Conservation (phyloP, 2,113 vertebrate genomes). For the Cygnus buccinator region DNA sequence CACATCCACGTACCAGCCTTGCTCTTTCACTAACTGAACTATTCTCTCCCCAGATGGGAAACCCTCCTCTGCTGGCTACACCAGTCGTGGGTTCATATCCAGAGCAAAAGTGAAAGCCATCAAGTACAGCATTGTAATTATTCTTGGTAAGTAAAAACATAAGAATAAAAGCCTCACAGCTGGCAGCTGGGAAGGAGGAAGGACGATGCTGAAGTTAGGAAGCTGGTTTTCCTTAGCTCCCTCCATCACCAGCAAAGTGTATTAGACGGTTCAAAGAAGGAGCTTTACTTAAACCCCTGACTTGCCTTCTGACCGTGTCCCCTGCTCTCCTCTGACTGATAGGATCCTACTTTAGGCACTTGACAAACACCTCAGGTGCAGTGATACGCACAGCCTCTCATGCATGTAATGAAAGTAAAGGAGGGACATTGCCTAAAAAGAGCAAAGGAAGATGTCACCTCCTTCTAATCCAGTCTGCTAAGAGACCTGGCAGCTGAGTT, state of each 20-base stretch:
- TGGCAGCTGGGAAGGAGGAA: background rate
- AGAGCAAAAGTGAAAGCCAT: constrained; percentile 81
- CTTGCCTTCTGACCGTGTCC: background rate
- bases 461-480: background rate
- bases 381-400: background rate
- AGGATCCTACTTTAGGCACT: background rate
- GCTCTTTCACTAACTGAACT: background rate
- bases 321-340: background rate
- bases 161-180: background rate
- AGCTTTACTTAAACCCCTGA: background rate
- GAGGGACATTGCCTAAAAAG: background rate
- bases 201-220: background rate
- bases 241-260: background rate
- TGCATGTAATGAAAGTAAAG: background rate
- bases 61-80: constrained; percentile 68
- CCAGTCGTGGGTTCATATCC: constrained; percentile 72
- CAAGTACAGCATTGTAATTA: constrained; percentile 79
- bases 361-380: background rate
- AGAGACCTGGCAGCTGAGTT: background rate
- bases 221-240: background rate
- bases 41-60: constrained; percentile 68
- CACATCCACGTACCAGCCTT: no score
- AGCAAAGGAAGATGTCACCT: background rate
- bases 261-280: background rate
- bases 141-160: constrained; percentile 74